Base-by-base conservation (phyloP, 1,140 invertebrate species). In the Drosophila mojavensis region DNA sequence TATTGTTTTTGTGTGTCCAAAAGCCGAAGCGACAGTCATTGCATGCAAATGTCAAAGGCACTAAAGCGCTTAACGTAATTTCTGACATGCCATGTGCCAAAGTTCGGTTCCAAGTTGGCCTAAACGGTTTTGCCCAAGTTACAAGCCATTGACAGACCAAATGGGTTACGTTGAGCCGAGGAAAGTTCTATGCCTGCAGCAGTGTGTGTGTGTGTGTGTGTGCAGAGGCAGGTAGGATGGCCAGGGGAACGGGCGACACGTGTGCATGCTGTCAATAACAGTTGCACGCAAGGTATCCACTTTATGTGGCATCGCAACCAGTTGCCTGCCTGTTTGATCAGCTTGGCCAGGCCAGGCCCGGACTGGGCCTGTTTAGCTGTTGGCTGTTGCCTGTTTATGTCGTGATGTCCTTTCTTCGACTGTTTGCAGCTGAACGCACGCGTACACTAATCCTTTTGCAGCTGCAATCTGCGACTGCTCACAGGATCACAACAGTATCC, bases 71-170 rank as follows among this genome's bases (percentile, higher is more conserved):
- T 64, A 71, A 71, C 55, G 67, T 60, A 71, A 75, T 75, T 75
- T 54, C 51, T 64, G 73, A 71, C 61, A 75, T 71, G 73, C 54
- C 67, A 60, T 65, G 67, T 75, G 73, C 60, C 68, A 75, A 71
- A 75, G 47, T 71, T 75, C 48, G 60, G n/a, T 58, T 69, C 11
- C 70, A 68, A 73, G 54, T 74, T 69, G 71, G 64, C 36, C 36
- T 63, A 69, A 74, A 68, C 70, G 26, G 64, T 60, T 68, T 74
- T 47, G 58, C 41, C 41, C 33, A 24, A 60, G 58, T 67, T 67
- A 63, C 72, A 61, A 71, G 73, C 67, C 60, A 75, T 71, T 75
- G 73, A 75, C 73, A 75, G 64, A 67, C 61, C 61, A 75, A 75
- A 75, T 71, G 68, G 60, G 28, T 58, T 66, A 56, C 33, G 24